Evolutionary conservation across 2,888 invertebrate species (phyloP), one percentile per base, ranked within the genome.

Genomic region (Drepana falcataria): DNA sequence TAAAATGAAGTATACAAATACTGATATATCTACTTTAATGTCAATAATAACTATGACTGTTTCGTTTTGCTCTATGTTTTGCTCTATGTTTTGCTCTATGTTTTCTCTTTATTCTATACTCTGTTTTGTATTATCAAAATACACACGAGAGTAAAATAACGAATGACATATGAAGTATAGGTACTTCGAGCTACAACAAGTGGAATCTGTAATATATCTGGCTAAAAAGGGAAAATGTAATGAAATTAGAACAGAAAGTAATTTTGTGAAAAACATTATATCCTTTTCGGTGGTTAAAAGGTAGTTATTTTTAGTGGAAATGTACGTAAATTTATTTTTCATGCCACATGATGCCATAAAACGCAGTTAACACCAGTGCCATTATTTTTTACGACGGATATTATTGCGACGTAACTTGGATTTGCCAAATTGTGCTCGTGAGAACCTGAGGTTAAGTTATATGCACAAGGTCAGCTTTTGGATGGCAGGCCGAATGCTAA

Each of bases 321-420:
- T 59, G 59, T 58, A 54, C 49, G 60, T 62, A 62, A 73, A 73
- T 68, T 60, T 65, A 60, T 68, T 71, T 72, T 66, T 64, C 69
- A 67, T 71, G 71, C 77, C 66, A 69, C 65, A 62, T 59, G 52
- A 56, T 58, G 59, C 69, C 67, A 74, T 78, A 73, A 72, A 71
- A 70, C 68, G 71, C 73, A 76, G 74, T 69, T 68, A 68, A 69
- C 71, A 63, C 65, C 60, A 57, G 59, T 41, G 21, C 61, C 66
- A 65, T 74, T 69, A 71, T 66, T 69, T 72, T 73, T 69, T 73
- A 73, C 66, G 67, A 53, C 48, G 53, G 58, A 9, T 60, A 63
- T 72, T 66, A 73, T 55, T 57, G 60, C 53, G 54, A 57, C 63
- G 64, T 63, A 64, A 64, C 60, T 54, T 54, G 58, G 47, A 55